phyloP scores from a whole-genome alignment of 2,113 vertebrate genomes.

The Stegostoma tigrinum region DNA sequence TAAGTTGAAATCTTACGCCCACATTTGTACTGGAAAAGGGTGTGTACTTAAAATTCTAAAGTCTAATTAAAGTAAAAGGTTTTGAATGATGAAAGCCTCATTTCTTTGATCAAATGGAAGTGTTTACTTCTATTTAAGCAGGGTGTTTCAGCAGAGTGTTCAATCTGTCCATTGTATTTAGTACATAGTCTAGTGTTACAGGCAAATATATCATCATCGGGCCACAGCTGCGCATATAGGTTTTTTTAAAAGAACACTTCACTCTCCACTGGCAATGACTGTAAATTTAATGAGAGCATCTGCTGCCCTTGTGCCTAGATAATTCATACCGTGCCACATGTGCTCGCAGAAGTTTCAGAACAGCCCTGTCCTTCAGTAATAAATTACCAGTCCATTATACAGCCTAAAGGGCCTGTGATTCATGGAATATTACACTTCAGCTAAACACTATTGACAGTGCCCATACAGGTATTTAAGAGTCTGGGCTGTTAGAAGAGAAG shows the following conservation, averaged over 20 bases:
- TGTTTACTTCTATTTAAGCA: background rate
- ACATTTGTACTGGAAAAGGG: background rate
- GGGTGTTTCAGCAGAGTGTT: background rate
- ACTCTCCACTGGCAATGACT: slow-evolving; percentile 51
- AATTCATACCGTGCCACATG: slow-evolving; percentile 56
- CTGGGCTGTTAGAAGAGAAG: slow-evolving; percentile 41
- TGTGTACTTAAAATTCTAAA: background rate
- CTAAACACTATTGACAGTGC: slow-evolving; percentile 54
- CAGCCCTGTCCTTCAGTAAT: slow-evolving; percentile 58
- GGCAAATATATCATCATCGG: slow-evolving; percentile 22
- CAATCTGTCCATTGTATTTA: slow-evolving; percentile 30
- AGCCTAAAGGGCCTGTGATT: slow-evolving; percentile 60
- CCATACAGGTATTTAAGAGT: slow-evolving; percentile 51
- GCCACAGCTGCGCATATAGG: slow-evolving; percentile 48
- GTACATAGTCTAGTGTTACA: slow-evolving; percentile 26
- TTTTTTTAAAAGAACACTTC: slow-evolving; percentile 45
- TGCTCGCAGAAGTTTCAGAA: slow-evolving; percentile 56
- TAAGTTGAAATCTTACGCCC: background rate
- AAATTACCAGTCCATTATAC: slow-evolving; percentile 59
- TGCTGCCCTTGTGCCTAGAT: slow-evolving; percentile 59
- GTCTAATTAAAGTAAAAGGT: slow-evolving; percentile 21
- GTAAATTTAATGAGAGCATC: slow-evolving; percentile 61
- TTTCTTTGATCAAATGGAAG: slow-evolving; percentile 21
- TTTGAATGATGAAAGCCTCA: slow-evolving; percentile 2
- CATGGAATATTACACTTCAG: slow-evolving; percentile 59